Base-by-base conservation (phyloP, 2,797 vertebrate species). In the Ctenopoma kingsleyae region DNA sequence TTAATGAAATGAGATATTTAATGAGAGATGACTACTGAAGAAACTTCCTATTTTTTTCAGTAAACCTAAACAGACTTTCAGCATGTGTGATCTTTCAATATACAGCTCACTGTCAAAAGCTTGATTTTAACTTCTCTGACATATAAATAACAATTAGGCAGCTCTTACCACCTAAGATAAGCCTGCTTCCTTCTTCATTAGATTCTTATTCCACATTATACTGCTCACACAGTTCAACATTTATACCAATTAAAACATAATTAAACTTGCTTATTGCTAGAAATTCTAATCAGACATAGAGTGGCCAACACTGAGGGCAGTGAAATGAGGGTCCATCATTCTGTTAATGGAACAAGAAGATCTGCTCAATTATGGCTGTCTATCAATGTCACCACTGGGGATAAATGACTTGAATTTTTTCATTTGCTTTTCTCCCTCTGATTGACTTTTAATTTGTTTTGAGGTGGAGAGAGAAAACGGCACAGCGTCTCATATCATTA, bases 211-310 rank as follows among this genome's bases (percentile, higher is more conserved):
- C 75, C 81, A 81, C 77, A 83, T 87, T 80, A 91, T 88, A 88
- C 86, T 85, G 77, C 83, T 92, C 85, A 83, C 85, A 89, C 91
- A 90, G 87, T 86, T 84, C 57, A 59, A 87, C 89, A 89, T 94
- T 94, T 93, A 94, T 91, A 91, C 90, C 92, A 94, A 95, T 95
- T 95, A 95, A 91, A 88, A 78, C 75, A 64, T 92, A 92, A 94
- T 95, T 94, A 93, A 93, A 92, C 91, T 87, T 71, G 89, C 89
- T 94, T 93, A 94, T 94, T 93, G 93, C 81, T 90, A 83, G 84
- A 90, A 91, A 90, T 91, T 93, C 85, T 93, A 89, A 92, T 92
- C 92, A 92, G 82, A 76, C 78, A 80, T 81, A 44, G 62, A 84
- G 83, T 78, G 81, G 82, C 85, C 87, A 91, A 89, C 86, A 86